phyloP scores from a whole-genome alignment of 2,888 invertebrate genomes.

The Eueremaeus valkanovi region DNA sequence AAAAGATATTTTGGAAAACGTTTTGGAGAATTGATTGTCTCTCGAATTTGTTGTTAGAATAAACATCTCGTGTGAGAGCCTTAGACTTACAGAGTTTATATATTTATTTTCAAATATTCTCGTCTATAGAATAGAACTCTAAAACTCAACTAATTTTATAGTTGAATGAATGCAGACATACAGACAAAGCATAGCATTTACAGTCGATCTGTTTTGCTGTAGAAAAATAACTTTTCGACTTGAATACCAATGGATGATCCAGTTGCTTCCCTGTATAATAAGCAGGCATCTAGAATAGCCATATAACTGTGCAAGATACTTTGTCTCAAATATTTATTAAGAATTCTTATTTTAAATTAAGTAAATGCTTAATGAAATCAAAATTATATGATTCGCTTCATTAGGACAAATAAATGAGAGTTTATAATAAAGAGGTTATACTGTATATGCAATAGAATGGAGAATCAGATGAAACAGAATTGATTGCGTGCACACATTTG shows the following conservation, averaged over 20 bases:
- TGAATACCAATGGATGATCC: too few species aligned
- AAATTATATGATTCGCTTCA: too few species aligned
- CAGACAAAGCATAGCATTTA: slow-evolving; percentile 1
- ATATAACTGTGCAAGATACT: too few species aligned
- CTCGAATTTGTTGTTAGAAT: slow-evolving; percentile 20
- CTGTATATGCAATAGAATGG: neutral
- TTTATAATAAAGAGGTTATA: neutral
- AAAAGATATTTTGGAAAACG: slow-evolving; percentile 21
- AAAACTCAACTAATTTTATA: slow-evolving; percentile 30
- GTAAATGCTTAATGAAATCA: neutral
- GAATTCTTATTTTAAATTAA: too few species aligned
- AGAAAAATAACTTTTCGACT: too few species aligned
- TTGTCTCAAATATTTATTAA: too few species aligned
- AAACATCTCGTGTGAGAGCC: slow-evolving; percentile 18
- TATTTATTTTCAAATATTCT: neutral
- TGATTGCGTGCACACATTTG: slow-evolving; percentile 18
- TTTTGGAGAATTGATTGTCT: slow-evolving; percentile 14
- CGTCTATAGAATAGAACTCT: neutral
- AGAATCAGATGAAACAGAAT: neutral
- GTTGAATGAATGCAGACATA: slow-evolving; percentile 2
- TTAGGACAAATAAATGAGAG: neutral
- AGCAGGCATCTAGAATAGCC: too few species aligned
- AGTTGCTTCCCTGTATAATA: too few species aligned
- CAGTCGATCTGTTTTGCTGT: neutral
- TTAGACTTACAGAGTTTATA: neutral